Conservation (phyloP, 2,888 invertebrate genomes). For the Pammene fasciana region DNA sequence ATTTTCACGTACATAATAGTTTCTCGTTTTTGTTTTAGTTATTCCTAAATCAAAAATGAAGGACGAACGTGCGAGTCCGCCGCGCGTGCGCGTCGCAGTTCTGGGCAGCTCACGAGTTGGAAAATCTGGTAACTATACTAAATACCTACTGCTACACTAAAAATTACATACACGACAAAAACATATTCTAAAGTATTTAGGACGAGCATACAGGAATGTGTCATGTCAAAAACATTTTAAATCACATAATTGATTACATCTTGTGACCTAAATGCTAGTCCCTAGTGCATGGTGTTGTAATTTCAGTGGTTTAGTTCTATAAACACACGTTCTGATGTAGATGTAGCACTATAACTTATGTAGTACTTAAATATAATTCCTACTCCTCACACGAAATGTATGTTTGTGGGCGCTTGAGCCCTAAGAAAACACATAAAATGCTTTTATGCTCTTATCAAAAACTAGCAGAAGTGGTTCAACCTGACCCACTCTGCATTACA, state of each 20-base stretch:
- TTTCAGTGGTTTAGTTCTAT: constrained; percentile 44
- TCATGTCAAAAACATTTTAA: constrained; percentile 43
- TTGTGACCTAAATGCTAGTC: constrained; percentile 58
- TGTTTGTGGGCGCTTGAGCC: constrained; percentile 13
- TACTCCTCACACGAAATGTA: background rate
- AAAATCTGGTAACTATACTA: constrained; percentile 87
- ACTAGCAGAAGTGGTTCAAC: constrained; percentile 48
- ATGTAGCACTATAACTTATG: background rate
- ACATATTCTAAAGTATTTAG: constrained; percentile 29
- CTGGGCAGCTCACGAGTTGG: constrained; percentile 90
- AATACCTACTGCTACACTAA: background rate
- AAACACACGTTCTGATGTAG: background rate
- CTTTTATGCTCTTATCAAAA: constrained; percentile 31
- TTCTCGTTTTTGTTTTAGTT: constrained; percentile 58
- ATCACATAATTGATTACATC: constrained; percentile 46
- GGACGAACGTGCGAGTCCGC: constrained; percentile 85
- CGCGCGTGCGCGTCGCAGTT: constrained; percentile 88
- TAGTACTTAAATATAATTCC: background rate
- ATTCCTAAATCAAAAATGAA: constrained; percentile 60
- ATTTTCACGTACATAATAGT: background rate
- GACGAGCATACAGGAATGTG: constrained; percentile 39
- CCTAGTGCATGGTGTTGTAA: constrained; percentile 55
- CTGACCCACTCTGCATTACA: constrained; percentile 56
- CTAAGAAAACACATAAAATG: constrained; percentile 28
- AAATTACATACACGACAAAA: constrained; percentile 46